phyloP scores from a whole-genome alignment of 2,797 vertebrate genomes.

The Eidolon dupreanum region DNA sequence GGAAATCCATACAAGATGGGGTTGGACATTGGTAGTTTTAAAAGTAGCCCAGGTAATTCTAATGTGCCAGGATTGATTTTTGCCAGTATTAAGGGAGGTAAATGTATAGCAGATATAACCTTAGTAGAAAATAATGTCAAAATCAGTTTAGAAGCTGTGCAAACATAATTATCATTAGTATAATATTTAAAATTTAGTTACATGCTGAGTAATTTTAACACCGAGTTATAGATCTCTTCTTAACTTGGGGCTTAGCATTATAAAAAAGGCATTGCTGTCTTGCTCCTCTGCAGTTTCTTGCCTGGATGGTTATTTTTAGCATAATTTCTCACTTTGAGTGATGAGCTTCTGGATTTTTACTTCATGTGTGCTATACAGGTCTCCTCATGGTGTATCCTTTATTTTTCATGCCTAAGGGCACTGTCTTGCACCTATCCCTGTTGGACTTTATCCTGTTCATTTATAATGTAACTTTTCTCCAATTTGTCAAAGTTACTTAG shows the following conservation, averaged over 20 bases:
- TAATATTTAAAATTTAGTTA: conserved; percentile 47
- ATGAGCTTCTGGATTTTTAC: conserved; percentile 54
- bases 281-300: conserved; percentile 36
- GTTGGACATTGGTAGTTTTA: not conserved
- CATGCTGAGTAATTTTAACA: conserved; percentile 25
- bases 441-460: conserved; percentile 56
- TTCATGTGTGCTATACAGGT: not conserved
- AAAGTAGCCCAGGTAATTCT: conserved; percentile 22
- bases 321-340: conserved; percentile 52
- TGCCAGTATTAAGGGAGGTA: not conserved
- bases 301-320: conserved; percentile 54
- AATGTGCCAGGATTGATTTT: conserved; percentile 8
- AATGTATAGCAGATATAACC: not conserved
- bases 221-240: conserved; percentile 3
- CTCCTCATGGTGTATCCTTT: conserved; percentile 3
- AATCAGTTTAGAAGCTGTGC: not conserved
- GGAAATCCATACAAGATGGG: not conserved
- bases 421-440: conserved; percentile 43
- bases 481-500: conserved; percentile 75
- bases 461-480: conserved; percentile 59
- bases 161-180: conserved; percentile 27
- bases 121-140: conserved; percentile 19
- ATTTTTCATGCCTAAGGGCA: conserved; percentile 49
- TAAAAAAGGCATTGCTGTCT: conserved; percentile 3
- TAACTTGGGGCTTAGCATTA: not conserved